Evolutionary conservation across 2,113 vertebrate species (phyloP), one percentile per base, ranked within the genome.

Genomic region (Callospermophilus lateralis): DNA sequence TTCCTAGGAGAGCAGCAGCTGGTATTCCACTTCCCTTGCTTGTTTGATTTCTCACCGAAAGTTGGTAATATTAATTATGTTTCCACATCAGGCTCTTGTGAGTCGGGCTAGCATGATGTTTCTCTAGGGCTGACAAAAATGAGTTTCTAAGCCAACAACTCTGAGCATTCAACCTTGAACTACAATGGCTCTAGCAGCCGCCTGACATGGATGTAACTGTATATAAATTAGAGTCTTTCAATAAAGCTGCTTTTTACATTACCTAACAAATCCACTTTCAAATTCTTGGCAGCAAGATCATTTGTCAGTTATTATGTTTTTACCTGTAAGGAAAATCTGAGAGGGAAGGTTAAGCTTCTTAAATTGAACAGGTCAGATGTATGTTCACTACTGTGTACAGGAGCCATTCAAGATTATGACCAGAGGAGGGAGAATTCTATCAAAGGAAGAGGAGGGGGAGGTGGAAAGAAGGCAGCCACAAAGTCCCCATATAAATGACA

Each of bases 291-390:
- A 53, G n/a, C 37, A 10, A 84, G 34, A 15, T 96, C 30, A 73
- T 45, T 48, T 51, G 32, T 80, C 16, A 28, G 78, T 68, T 93
- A 87, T 53, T 86, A 45, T 34, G n/a, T 48, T 68, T 61, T 39
- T 70, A 90, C 58, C 53, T 79, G 19, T 37, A 93, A 85, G 85
- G 68, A 13, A 90, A 76, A 81, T 84, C 15, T 95, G 77, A 94
- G 45, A 72, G 65, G 55, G 63, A 55, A 78, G 26, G 48, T 48
- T 63, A 84, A 61, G 26, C 53, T 70, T 58, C 65, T 87, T 39
- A 67, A 37, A 84, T 65, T 28, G 93, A 81, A 80, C n/a, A 78
- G 78, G 39, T 63, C 68, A 90, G 51, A 68, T 39, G 3, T 90
- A 65, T 86, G 65, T 34, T 79, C 24, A 68, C 9, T 8, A 32